These are phyloP conservation scores for Furcula furcula DNA, from an alignment of 2,888 invertebrate species.

Conservation along the genomic window DNA sequence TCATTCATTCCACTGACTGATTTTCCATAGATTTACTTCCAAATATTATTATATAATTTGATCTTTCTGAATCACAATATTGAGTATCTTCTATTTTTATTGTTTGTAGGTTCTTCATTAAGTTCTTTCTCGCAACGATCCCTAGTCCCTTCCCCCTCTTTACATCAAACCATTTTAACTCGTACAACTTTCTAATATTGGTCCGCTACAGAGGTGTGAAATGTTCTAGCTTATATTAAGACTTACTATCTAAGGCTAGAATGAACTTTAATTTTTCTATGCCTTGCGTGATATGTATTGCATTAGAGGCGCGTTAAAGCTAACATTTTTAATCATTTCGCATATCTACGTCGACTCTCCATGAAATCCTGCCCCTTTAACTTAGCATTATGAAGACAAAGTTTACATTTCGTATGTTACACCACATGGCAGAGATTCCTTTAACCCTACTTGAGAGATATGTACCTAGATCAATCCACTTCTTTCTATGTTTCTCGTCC, in stretches of 20 bases:
- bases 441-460: slow-evolving; percentile 61
- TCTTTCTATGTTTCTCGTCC: too few relatives aligned
- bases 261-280: slow-evolving; percentile 73
- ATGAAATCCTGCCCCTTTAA: slow-evolving; percentile 32
- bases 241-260: slow-evolving; percentile 66
- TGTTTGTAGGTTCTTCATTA: slow-evolving; percentile 5
- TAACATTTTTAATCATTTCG: slow-evolving; percentile 48
- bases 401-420: slow-evolving; percentile 35
- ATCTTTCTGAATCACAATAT: not conserved
- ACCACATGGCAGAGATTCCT: slow-evolving; percentile 43
- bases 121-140: slow-evolving; percentile 11
- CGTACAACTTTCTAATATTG: slow-evolving; percentile 82
- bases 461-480: slow-evolving; percentile 65
- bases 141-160: slow-evolving; percentile 12
- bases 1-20: slow-evolving; percentile 16
- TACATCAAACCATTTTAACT: slow-evolving; percentile 59
- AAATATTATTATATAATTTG: slow-evolving; percentile 1
- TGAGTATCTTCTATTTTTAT: slow-evolving; percentile 2
- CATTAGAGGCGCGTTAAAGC: slow-evolving; percentile 75
- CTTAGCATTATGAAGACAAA: slow-evolving; percentile 42
- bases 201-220: slow-evolving; percentile 80
- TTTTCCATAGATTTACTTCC: slow-evolving; percentile 4
- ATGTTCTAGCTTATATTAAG: slow-evolving; percentile 70
- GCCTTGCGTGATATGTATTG: slow-evolving; percentile 81
- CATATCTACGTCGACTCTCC: slow-evolving; percentile 40